Conservation (phyloP, 2,113 vertebrate species). For the Ardeotis arabs region DNA sequence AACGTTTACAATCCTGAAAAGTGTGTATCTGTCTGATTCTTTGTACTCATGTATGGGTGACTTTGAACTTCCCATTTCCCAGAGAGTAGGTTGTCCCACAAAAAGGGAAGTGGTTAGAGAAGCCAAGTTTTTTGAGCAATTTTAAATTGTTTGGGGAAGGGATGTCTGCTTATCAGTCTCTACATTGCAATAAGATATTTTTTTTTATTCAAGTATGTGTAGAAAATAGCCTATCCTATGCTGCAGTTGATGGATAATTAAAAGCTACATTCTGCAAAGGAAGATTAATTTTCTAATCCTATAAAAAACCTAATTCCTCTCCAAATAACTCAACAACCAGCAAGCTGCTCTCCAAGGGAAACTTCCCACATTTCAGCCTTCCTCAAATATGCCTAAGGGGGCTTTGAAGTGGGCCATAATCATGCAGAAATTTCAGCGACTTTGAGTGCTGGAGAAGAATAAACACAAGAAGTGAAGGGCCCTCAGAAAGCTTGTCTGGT, state of each 20-base stretch:
- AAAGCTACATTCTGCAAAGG: slow-evolving; percentile 33
- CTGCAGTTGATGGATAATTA: slow-evolving; percentile 14
- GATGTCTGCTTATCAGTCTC: slow-evolving; percentile 41
- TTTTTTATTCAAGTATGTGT: not conserved
- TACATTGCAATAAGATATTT: not conserved
- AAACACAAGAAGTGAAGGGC: slow-evolving; percentile 17
- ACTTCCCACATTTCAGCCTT: slow-evolving; percentile 11
- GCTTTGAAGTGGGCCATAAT: slow-evolving; percentile 28
- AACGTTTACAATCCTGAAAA: slow-evolving; percentile 95
- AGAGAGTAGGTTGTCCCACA: not conserved
- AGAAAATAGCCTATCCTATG: slow-evolving; percentile 9
- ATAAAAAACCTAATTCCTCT: slow-evolving; percentile 17
- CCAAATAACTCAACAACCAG: slow-evolving; percentile 17
- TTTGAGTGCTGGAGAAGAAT: not conserved
- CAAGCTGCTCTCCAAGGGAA: not conserved
- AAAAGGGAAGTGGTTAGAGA: not conserved
- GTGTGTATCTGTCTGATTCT: slow-evolving; percentile 77
- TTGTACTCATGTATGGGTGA: not conserved
- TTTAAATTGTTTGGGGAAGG: not conserved
- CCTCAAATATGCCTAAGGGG: slow-evolving; percentile 6
- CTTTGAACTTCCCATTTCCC: slow-evolving; percentile 34
- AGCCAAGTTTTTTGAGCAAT: not conserved
- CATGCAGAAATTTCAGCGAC: slow-evolving; percentile 20
- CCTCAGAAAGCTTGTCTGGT: not conserved
- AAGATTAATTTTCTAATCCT: slow-evolving; percentile 57